These are phyloP conservation scores for Acanthurus lineatus DNA, from an alignment of 2,797 vertebrate genomes.

Conservation along the genomic window DNA sequence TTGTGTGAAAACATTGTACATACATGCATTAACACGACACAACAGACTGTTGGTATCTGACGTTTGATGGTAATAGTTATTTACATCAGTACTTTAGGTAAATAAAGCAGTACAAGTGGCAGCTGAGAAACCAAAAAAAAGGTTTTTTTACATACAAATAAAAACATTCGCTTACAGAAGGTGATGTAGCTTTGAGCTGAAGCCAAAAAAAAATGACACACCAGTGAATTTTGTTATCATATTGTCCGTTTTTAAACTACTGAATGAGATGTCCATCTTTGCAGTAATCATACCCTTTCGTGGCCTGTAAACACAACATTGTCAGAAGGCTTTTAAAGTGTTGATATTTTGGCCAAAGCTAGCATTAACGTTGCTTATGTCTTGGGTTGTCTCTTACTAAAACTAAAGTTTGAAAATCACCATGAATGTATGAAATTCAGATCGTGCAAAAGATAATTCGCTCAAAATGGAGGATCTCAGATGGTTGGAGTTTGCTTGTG, in stretches of 20 bases:
- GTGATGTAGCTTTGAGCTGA: too few species aligned
- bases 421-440: constrained; percentile 51
- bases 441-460: constrained; percentile 56
- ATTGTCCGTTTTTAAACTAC: not conserved
- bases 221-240: not conserved
- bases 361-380: constrained; percentile 28
- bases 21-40: too few species aligned
- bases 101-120: too few species aligned
- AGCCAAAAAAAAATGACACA: not conserved
- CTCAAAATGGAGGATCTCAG: constrained; percentile 64
- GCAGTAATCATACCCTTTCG: not conserved
- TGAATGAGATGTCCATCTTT: not conserved
- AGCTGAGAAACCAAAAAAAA: not conserved
- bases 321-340: constrained; percentile 23
- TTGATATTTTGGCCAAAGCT: constrained; percentile 3
- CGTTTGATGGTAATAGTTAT: too few species aligned
- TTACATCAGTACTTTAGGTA: too few species aligned
- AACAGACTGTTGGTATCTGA: too few species aligned
- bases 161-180: not conserved
- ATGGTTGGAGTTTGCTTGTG: constrained; percentile 55
- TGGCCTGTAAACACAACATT: not conserved
- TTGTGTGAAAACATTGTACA: too few species aligned
- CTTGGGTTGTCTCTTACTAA: constrained; percentile 19
- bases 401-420: constrained; percentile 34
- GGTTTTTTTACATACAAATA: not conserved